Evolutionary conservation across 2,888 invertebrate genomes (phyloP), one percentile per base, ranked within the genome.

Genomic region (Colletes collaris): DNA sequence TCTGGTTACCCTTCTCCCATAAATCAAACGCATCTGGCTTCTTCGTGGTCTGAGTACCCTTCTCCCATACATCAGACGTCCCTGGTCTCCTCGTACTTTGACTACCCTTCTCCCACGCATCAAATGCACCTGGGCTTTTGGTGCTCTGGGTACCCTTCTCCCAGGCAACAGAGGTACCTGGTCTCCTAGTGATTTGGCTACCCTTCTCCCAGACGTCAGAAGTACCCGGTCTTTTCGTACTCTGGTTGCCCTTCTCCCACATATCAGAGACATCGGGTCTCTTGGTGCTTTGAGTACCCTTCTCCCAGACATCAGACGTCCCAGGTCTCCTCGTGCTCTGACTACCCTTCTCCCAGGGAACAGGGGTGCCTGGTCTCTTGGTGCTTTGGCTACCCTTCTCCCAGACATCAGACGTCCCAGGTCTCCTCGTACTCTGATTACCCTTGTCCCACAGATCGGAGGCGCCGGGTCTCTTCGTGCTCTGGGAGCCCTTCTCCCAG

Each of bases 11-110:
- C 7, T 65, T 71, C 8, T 64, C 65, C 63, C 46, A 71, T 1
- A 7, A 3, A 6, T 52, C 58, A 0, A 58, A 52, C 3, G 7
- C 8, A 46, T 44, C 40, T 2, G 72, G 72, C 44, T 58, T 72
- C n/a, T 19, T 72, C 3, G 72, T 67, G 5, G 19, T 64, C 44
- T 64, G 64, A 2, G 58, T 13, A 10, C 53, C 71, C 8, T 74
- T 74, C 2, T 71, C 69, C 69, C 16, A 50, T 7, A 16, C 2
- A 37, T 11, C 52, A 6, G 10, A 10, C 0, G 62, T n/a, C 0
- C 19, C 10, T 1, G 83, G 86, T 68, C 69, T 85, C 63, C 76
- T 85, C n/a, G 77, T 69, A 8, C 53, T 71, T 35, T 81, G 81
- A 6, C 16, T 19, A 10, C 11, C 16, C 2, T 59, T 16, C 3